Base-by-base conservation (phyloP, 2,888 invertebrate species). In the Himalopsyche anomala region DNA sequence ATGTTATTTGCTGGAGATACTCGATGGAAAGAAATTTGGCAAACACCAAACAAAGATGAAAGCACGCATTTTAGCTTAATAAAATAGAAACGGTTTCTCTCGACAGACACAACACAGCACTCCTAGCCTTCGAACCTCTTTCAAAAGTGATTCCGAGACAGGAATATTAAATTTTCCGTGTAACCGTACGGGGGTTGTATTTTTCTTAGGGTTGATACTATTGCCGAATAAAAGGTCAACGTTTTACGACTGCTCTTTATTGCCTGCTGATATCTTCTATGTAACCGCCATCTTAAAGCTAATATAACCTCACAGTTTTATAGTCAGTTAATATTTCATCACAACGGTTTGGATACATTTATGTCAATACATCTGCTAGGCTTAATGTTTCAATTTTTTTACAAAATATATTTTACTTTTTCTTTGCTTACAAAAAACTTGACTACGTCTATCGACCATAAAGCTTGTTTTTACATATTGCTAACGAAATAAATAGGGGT, bases 251-350 rank as follows among this genome's bases (percentile, higher is more conserved):
- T n/a, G 11, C 19, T 11, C 19, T 62, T 62, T 62, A 62, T 62
- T 62, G 62, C 62, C 62, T 62, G 62, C 62, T 62, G 62, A 62
- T 62, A 62, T 62, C 62, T 62, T 62, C 19, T 19, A 62, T 62
- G 62, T 62, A 62, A 62, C 62, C 62, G 62, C 62, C 62, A 62
- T 62, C 62, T 62, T 62, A 62, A 62, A 62, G 62, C 62, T 62
- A 62, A 62, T 62, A 19, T 28, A 62, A 62, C 62, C 62, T 28
- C 8, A 62, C 62, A 62, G 62, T 62, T 62, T 62, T 62, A 62
- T 62, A 6, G 62, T 28, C 62, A 11, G 62, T 62, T 62, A 62
- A 62, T 62, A 62, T 62, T 62, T 62, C 62, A 62, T 62, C 62
- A 28, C 62, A 3, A 28, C 62, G 62, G 19, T 62, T 62, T 3